These are phyloP conservation scores for Smutsia temminckii DNA, from an alignment of 2,797 vertebrate species.

Conservation along the genomic window DNA sequence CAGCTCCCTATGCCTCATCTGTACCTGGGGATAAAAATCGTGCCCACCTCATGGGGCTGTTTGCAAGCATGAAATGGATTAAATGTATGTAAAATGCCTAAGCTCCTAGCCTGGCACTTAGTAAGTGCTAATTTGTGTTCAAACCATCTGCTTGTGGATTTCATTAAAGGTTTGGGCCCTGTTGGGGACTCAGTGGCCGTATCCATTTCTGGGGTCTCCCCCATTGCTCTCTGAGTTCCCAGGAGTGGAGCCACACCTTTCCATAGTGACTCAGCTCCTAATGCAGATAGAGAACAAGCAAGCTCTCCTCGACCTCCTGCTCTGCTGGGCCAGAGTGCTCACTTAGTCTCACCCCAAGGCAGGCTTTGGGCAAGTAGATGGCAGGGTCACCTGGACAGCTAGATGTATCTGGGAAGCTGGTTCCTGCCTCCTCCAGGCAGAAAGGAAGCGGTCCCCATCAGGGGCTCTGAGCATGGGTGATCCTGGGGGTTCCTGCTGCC, in stretches of 20 bases:
- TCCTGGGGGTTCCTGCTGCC: not conserved
- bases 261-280: fast-evolving
- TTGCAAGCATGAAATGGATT: not conserved
- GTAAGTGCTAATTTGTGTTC: not conserved
- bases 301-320: not conserved
- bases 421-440: no score
- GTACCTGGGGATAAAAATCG: not conserved
- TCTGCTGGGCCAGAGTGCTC: not conserved
- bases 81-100: fast-evolving
- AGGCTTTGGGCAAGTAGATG: not conserved
- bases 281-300: fast-evolving
- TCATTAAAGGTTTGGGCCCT: no score
- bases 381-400: not conserved
- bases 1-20: not conserved
- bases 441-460: no score
- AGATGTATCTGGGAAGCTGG: no score
- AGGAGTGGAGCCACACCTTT: not conserved
- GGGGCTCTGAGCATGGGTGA: not conserved
- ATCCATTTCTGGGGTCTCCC: not conserved
- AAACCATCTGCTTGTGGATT: not conserved
- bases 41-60: no score
- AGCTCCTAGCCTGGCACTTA: fast-evolving
- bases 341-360: not conserved
- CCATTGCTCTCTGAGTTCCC: not conserved
- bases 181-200: no score